These are phyloP conservation scores for Spodoptera exigua DNA, from an alignment of 2,888 invertebrate genomes.

Conservation along the genomic window DNA sequence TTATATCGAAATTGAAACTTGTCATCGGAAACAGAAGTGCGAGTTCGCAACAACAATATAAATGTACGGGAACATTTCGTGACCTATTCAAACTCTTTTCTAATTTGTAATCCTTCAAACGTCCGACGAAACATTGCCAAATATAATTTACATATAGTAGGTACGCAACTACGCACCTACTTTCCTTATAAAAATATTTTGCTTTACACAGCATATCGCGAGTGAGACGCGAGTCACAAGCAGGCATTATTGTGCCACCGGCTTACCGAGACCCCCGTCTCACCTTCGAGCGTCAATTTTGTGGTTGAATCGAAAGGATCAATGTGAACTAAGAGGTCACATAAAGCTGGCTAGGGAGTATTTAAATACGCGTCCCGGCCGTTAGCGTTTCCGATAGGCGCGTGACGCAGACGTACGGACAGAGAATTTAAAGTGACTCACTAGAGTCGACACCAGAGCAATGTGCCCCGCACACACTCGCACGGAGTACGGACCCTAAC, in stretches of 20 bases:
- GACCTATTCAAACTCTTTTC: constrained; percentile 18
- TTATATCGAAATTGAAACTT: not conserved
- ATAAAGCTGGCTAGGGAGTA: constrained; percentile 54
- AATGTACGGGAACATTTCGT: constrained; percentile 4
- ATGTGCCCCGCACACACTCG: constrained; percentile 56
- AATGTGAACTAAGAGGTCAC: constrained; percentile 48
- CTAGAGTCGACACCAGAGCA: constrained; percentile 47
- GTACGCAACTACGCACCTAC: constrained; percentile 29
- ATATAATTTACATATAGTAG: constrained; percentile 34
- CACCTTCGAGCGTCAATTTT: constrained; percentile 45
- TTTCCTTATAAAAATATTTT: constrained; percentile 57
- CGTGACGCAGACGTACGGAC: constrained; percentile 78
- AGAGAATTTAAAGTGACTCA: constrained; percentile 80
- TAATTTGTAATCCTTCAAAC: constrained; percentile 34
- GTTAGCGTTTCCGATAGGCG: constrained; percentile 86
- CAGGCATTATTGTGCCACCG: constrained; percentile 54
- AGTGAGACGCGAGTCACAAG: constrained; percentile 47
- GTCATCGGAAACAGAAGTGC: not conserved
- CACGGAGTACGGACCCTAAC: constrained; percentile 40
- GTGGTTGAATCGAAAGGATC: constrained; percentile 35
- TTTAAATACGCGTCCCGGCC: constrained; percentile 79
- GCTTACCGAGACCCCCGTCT: constrained; percentile 47
- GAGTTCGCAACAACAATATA: no score
- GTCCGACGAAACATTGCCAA: constrained; percentile 51
- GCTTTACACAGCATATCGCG: constrained; percentile 52